These are phyloP conservation scores for Mesoclemmys tuberculata DNA, from an alignment of 2,113 vertebrate species.

Conservation along the genomic window DNA sequence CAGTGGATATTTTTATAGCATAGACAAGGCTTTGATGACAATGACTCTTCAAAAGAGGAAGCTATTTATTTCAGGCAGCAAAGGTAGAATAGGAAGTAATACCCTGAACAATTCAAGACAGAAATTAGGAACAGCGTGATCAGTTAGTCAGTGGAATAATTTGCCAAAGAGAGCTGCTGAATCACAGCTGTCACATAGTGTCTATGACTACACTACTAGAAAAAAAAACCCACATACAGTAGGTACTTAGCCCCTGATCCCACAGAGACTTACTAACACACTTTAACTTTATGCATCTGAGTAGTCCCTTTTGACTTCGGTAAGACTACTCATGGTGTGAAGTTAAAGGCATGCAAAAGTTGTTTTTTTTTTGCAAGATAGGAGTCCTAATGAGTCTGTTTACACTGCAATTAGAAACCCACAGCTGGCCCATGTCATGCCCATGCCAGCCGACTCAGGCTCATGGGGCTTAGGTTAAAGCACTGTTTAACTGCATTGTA, in stretches of 20 bases:
- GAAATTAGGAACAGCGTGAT: neutral
- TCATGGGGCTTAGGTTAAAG: neutral
- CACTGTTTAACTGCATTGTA: neutral
- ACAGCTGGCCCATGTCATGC: neutral
- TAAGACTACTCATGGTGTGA: neutral
- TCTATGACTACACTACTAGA: neutral
- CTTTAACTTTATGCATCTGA: neutral
- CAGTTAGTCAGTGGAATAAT: neutral
- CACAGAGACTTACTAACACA: fast-evolving
- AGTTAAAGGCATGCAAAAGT: neutral
- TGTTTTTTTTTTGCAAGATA: neutral
- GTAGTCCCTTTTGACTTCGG: neutral
- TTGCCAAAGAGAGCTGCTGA: neutral
- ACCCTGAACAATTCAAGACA: neutral
- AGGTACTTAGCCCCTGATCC: neutral
- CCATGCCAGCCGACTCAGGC: neutral
- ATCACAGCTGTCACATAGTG: too few species aligned
- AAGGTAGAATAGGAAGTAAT: neutral
- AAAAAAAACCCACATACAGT: neutral
- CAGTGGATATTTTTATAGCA: neutral
- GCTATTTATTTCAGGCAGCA: neutral
- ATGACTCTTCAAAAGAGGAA: neutral
- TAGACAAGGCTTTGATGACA: neutral
- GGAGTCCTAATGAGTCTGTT: neutral
- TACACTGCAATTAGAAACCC: neutral